These are phyloP conservation scores for Pangasius larnaudii DNA, from an alignment of 2,797 vertebrate genomes.

Conservation along the genomic window DNA sequence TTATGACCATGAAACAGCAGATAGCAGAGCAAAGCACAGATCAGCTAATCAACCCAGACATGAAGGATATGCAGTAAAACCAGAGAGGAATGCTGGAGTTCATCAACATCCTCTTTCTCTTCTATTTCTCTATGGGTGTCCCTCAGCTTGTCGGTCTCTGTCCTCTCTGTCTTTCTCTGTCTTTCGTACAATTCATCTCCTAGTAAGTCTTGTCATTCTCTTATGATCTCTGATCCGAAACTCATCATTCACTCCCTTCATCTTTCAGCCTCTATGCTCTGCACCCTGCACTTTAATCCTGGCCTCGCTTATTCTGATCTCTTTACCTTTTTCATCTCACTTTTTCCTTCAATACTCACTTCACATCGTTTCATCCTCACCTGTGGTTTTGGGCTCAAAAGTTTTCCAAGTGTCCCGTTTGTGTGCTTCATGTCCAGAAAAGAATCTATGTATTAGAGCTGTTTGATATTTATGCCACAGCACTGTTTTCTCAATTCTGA, in stretches of 20 bases:
- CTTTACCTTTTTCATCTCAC: neutral
- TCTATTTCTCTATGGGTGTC: conserved; percentile 39
- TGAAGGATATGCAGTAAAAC: conserved; percentile 58
- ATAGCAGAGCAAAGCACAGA: conserved; percentile 64
- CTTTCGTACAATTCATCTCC: conserved; percentile 18
- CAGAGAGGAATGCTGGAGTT: conserved; percentile 25
- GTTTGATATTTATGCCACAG: neutral
- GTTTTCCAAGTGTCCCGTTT: neutral
- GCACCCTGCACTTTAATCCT: conserved; percentile 16
- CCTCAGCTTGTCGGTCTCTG: conserved; percentile 14
- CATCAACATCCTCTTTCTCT: conserved; percentile 21
- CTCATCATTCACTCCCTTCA: conserved; percentile 19
- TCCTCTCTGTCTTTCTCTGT: conserved; percentile 10
- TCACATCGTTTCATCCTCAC: neutral
- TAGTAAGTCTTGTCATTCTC: conserved; percentile 30
- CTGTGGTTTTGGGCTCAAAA: neutral
- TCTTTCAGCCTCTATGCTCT: conserved; percentile 8
- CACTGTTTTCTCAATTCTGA: neutral
- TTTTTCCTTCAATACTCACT: neutral
- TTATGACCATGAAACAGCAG: conserved; percentile 56
- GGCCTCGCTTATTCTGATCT: conserved; percentile 6
- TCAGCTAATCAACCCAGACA: conserved; percentile 61
- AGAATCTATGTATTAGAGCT: neutral
- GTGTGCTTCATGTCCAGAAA: conserved; percentile 4
- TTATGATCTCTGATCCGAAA: conserved; percentile 39